Percentiles rank a stretch among this genome's conserved stretches.
These are phyloP conservation scores for Macrosoma leucophasiata DNA, from an alignment of 2,888 invertebrate species.

Conservation along the genomic window DNA sequence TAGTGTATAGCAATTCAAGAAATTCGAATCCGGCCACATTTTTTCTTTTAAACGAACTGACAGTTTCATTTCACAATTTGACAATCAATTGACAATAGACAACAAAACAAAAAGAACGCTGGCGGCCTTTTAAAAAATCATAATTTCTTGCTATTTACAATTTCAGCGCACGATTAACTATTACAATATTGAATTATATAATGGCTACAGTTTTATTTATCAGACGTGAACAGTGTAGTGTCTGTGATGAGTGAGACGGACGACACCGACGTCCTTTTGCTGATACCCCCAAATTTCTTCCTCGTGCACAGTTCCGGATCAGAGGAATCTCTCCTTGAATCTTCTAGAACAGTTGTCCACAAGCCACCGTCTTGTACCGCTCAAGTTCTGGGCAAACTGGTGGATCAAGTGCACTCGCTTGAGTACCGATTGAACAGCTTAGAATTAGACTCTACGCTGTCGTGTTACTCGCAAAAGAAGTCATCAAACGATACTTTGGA, in stretches of 20 bases:
- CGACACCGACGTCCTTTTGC: conserved; percentile 87
- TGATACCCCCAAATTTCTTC: conserved; percentile 87
- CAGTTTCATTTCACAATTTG: too few relatives aligned
- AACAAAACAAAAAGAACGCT: too few relatives aligned
- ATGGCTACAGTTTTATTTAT: conserved; percentile 47
- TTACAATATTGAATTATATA: conserved; percentile 35
- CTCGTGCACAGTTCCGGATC: conserved; percentile 76
- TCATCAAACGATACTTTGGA: conserved; percentile 54
- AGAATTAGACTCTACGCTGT: conserved; percentile 45
- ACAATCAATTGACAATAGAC: too few relatives aligned
- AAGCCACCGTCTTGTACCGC: conserved; percentile 66
- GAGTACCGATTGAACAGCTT: conserved; percentile 69
- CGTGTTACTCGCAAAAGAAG: conserved; percentile 34
- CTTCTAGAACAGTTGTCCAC: conserved; percentile 64
- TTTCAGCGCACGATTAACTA: too few relatives aligned
- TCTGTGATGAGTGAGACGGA: conserved; percentile 77
- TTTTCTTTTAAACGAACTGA: too few relatives aligned
- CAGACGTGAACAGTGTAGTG: conserved; percentile 22
- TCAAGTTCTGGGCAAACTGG: conserved; percentile 71
- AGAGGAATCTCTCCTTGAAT: conserved; percentile 62
- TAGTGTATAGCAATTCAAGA: too few relatives aligned
- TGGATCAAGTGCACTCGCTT: conserved; percentile 78
- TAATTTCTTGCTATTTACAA: too few relatives aligned
- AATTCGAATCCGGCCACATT: too few relatives aligned
- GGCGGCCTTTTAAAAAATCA: too few relatives aligned